Percentiles rank a stretch among this genome's conserved stretches.
Evolutionary conservation across 2,113 vertebrate species (phyloP).

Genomic region (Sorex araneus): DNA sequence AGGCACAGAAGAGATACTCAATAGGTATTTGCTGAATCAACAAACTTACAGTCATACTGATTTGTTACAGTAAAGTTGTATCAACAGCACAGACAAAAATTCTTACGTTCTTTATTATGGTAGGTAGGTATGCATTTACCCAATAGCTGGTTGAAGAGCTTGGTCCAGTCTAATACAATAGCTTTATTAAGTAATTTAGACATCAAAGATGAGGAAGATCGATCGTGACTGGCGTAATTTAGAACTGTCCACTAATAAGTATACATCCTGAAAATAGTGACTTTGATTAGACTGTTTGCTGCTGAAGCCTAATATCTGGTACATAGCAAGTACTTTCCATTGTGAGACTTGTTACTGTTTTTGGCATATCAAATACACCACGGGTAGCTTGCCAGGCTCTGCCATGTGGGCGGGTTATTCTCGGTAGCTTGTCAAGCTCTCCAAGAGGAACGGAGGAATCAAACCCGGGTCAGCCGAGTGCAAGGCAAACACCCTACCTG

Average conservation of each 20-base stretch:
- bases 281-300: not conserved
- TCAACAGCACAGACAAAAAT: constrained; percentile 4
- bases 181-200: not conserved
- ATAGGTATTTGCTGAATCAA: constrained; percentile 9
- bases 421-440: too few species aligned
- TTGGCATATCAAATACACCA: too few species aligned
- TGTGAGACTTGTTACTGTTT: too few species aligned
- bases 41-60: not conserved
- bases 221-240: constrained; percentile 19
- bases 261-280: constrained; percentile 34
- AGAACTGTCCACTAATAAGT: constrained; percentile 30
- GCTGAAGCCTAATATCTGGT: not conserved
- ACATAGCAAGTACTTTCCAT: not conserved
- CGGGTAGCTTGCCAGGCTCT: too few species aligned
- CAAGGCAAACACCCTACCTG: too few species aligned
- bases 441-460: too few species aligned
- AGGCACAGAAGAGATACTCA: not conserved
- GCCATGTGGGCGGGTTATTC: too few species aligned
- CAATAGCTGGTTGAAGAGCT: constrained; percentile 1
- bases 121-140: not conserved
- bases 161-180: not conserved
- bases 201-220: not conserved
- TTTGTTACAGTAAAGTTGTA: constrained; percentile 48
- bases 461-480: too few species aligned
- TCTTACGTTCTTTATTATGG: not conserved